Percentiles rank a stretch among this genome's conserved stretches.
phyloP scores from a whole-genome alignment of 2,797 vertebrate species.

The Gallinago stenura region DNA sequence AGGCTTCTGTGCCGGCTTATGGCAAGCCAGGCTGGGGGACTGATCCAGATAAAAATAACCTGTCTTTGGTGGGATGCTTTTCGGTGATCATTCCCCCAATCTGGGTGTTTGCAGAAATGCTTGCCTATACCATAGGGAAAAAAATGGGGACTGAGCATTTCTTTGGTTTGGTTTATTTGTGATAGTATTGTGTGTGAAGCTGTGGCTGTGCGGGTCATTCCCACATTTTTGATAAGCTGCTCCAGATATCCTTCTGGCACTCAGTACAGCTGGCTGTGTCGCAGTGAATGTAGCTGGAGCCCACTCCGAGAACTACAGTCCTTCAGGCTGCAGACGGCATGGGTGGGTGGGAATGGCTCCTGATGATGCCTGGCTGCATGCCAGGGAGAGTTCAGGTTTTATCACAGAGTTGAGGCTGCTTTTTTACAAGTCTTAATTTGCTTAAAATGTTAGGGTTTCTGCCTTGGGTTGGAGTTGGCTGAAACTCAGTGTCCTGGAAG shows the following conservation, averaged over 20 bases:
- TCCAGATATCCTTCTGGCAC: neutral
- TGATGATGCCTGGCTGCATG: neutral
- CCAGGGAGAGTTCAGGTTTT: neutral
- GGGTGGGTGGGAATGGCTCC: neutral
- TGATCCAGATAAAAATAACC: neutral
- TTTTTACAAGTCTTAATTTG: neutral
- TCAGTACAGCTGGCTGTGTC: neutral
- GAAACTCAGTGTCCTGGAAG: neutral
- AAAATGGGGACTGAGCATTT: neutral
- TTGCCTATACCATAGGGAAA: neutral
- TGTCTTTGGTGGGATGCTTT: neutral
- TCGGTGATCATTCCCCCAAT: accelerated
- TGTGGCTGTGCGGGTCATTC: neutral
- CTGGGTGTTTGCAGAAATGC: neutral
- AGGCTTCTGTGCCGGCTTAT: neutral
- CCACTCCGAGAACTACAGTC: neutral
- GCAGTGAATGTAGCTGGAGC: neutral
- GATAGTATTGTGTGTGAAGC: neutral
- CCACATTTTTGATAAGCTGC: neutral
- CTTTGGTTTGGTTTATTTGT: neutral
- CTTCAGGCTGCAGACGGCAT: neutral
- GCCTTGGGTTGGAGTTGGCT: neutral
- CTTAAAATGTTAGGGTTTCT: neutral
- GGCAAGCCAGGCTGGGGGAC: neutral
- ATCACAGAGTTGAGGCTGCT: neutral